These are phyloP conservation scores for Limonius californicus DNA, from an alignment of 1,140 invertebrate genomes.

Conservation along the genomic window DNA sequence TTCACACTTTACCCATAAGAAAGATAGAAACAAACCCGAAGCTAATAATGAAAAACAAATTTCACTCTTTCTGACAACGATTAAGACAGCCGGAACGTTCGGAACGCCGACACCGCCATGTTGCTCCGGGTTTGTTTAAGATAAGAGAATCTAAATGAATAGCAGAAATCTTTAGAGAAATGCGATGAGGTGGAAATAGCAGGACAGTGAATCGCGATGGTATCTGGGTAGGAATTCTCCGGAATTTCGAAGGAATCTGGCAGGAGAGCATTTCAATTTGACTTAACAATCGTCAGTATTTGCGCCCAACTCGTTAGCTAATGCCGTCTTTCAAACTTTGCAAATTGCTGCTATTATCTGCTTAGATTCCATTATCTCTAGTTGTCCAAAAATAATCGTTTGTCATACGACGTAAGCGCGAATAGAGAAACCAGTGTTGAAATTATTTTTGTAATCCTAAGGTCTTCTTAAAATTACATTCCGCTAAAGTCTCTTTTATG, in stretches of 20 bases:
- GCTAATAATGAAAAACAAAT: conserved; percentile 19
- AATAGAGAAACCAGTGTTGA: too few species aligned
- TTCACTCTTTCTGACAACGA: conserved; percentile 11
- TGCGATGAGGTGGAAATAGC: conserved; percentile 29
- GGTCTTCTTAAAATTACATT: too few species aligned
- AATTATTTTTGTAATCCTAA: too few species aligned
- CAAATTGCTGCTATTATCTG: conserved; percentile 22
- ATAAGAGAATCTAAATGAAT: conserved; percentile 28
- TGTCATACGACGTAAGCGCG: too few species aligned
- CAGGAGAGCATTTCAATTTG: conserved; percentile 27
- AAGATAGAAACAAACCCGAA: background rate
- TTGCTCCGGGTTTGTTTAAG: conserved; percentile 24
- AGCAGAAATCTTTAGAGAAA: conserved; percentile 29
- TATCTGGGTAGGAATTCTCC: conserved; percentile 24
- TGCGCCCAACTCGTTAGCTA: conserved; percentile 26
- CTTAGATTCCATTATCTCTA: conserved; percentile 12
- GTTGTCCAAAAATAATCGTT: background rate
- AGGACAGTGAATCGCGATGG: conserved; percentile 29
- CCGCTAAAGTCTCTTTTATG: too few species aligned
- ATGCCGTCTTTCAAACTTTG: conserved; percentile 19
- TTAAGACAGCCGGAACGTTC: conserved; percentile 17
- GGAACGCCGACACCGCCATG: conserved; percentile 15
- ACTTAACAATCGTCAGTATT: conserved; percentile 22
- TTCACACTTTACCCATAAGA: background rate
- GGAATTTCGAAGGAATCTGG: conserved; percentile 26